These are phyloP conservation scores for Delia radicum DNA, from an alignment of 1,140 invertebrate species.

Conservation along the genomic window DNA sequence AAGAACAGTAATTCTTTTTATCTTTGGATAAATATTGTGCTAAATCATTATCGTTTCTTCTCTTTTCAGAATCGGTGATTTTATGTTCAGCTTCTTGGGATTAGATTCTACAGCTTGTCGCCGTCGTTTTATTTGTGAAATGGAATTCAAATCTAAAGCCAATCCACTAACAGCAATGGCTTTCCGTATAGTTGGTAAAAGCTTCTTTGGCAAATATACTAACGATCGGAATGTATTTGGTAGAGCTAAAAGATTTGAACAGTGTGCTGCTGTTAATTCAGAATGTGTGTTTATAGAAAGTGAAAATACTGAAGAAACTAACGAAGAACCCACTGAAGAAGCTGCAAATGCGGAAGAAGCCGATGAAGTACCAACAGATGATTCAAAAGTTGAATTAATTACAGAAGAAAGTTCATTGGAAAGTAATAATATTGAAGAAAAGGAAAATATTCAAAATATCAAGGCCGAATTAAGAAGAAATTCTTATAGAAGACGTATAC, in stretches of 20 bases:
- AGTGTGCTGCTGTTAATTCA: conserved; percentile 46
- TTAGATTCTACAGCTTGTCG: conserved; percentile 48
- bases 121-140: conserved; percentile 52
- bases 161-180: conserved; percentile 52
- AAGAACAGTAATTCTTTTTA: conserved; percentile 42
- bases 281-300: conserved; percentile 48
- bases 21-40: not conserved
- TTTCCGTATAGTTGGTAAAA: conserved; percentile 49
- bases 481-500: conserved; percentile 28
- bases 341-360: not conserved
- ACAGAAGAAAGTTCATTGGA: conserved; percentile 5
- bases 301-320: conserved; percentile 33
- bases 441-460: conserved; percentile 42
- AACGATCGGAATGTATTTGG: conserved; percentile 39
- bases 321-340: not conserved
- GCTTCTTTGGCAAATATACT: conserved; percentile 51
- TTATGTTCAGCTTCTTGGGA: conserved; percentile 51
- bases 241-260: conserved; percentile 39
- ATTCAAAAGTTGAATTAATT: not conserved
- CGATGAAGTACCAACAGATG: conserved; percentile 1
- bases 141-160: conserved; percentile 49
- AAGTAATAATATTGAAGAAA: conserved; percentile 26
- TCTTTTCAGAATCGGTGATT: conserved; percentile 42
- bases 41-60: not conserved
- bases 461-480: conserved; percentile 33